phyloP scores from a whole-genome alignment of 2,113 vertebrate species.

The Pygoscelis adeliae region DNA sequence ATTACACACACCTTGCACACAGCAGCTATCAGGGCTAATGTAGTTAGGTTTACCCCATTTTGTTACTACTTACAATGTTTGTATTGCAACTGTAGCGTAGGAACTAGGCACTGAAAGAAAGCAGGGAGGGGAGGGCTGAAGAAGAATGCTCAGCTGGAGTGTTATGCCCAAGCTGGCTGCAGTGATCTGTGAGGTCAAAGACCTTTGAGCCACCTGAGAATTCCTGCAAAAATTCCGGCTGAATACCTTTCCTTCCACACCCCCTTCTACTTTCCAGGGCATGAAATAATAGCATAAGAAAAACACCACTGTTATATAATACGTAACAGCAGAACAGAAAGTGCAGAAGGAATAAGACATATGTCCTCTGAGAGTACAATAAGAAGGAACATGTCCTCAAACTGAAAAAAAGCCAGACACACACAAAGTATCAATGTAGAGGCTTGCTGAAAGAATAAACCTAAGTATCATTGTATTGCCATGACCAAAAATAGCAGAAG shows the following conservation, averaged over 20 bases:
- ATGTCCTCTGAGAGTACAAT: neutral
- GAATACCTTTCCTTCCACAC: neutral
- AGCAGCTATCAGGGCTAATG: neutral
- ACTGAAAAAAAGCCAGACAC: neutral
- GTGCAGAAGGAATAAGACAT: neutral
- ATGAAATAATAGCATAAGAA: neutral
- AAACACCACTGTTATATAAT: neutral
- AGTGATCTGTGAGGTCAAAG: neutral
- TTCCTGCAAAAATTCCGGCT: too few species aligned
- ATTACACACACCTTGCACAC: neutral
- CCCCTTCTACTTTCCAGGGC: neutral
- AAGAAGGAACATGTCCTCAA: neutral
- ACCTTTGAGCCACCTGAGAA: neutral
- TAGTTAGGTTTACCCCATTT: neutral
- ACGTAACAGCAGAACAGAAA: neutral
- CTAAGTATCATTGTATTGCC: neutral
- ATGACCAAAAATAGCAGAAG: slow-evolving; percentile 3
- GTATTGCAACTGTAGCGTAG: rapidly evolving
- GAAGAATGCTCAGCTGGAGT: neutral
- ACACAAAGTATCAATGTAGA: neutral
- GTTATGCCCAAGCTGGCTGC: neutral
- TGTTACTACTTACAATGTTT: neutral
- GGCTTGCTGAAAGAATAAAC: neutral
- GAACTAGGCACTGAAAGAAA: neutral
- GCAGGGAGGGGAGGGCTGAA: neutral